A percentile compares a stretch with the other conserved stretches of the same genome.
These are phyloP conservation scores for Lepilemur septentrionalis DNA, from an alignment of 2,797 vertebrate species.

Conservation along the genomic window DNA sequence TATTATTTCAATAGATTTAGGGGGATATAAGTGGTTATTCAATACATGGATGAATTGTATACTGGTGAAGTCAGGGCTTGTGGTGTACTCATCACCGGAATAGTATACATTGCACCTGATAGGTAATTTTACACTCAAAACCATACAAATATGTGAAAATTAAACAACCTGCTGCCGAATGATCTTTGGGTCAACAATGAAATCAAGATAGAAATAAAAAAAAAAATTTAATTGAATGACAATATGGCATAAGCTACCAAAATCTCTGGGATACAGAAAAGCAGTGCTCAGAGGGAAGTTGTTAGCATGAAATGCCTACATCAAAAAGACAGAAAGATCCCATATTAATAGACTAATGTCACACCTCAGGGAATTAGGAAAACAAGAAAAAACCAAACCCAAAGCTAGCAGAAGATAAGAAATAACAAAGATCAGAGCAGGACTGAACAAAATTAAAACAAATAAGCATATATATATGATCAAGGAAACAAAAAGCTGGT, in stretches of 20 bases:
- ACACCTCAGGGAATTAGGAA: neutral
- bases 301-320: neutral
- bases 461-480: neutral
- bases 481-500: neutral
- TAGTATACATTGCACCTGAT: neutral
- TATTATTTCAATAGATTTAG: neutral
- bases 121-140: neutral
- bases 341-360: neutral
- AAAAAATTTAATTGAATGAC: neutral
- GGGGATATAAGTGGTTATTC: neutral
- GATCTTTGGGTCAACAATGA: neutral
- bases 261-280: neutral
- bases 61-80: neutral
- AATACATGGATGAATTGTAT: neutral
- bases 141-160: neutral
- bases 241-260: neutral
- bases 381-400: neutral
- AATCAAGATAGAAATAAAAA: neutral
- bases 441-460: neutral
- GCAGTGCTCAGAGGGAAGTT: neutral
- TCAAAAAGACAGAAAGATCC: neutral
- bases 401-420: neutral
- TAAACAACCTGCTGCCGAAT: neutral
- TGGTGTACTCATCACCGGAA: neutral
- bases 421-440: neutral